Base-by-base conservation (phyloP, 1,140 invertebrate genomes). In the Aphaenogaster floridana region DNA sequence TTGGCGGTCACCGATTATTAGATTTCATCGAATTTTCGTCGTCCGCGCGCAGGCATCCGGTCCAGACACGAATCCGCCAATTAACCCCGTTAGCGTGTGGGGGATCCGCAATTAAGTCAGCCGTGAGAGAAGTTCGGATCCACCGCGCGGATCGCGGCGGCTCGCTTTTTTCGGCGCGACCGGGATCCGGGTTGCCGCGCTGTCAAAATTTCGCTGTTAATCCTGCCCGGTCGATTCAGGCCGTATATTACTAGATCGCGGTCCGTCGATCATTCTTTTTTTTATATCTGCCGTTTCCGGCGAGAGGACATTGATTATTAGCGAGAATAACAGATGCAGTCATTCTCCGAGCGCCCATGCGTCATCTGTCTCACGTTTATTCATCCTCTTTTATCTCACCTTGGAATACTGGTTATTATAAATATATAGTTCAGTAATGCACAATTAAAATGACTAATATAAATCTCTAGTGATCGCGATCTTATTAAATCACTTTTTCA, bases 11-110 rank as follows among this genome's bases (percentile, higher is more conserved):
- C 68, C 88, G 90, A 93, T 93, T 92, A 90, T 92, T 92, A 93
- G 91, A 90, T 92, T 93, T 93, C 90, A 91, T 93, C 92, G 88
- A 88, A 89, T 91, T 92, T 91, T 88, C 86, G 83, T 85, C 68
- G 86, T 81, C 69, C 59, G 59, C 36, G 63, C 64, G 63, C 52
- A 50, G 45, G 74, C 71, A 79, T 89, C 88, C 88, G 71, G 77
- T 81, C 57, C 84, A 57, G 63, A 90, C 88, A 71, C 88, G 88
- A 61, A 89, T 87, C 85, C 86, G 48, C 80, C 89, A 88, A 90
- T 90, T 90, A 91, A 90, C 86, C 86, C 80, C 61, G 69, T 90
- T 88, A 88, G 83, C 88, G 79, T 86, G 34, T 77, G 63, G 78
- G 54, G 64, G 61, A 54, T 71, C 86, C 78, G 80, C 80, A 90